Base-by-base conservation (phyloP, 2,113 vertebrate genomes). In the Laticauda colubrina region DNA sequence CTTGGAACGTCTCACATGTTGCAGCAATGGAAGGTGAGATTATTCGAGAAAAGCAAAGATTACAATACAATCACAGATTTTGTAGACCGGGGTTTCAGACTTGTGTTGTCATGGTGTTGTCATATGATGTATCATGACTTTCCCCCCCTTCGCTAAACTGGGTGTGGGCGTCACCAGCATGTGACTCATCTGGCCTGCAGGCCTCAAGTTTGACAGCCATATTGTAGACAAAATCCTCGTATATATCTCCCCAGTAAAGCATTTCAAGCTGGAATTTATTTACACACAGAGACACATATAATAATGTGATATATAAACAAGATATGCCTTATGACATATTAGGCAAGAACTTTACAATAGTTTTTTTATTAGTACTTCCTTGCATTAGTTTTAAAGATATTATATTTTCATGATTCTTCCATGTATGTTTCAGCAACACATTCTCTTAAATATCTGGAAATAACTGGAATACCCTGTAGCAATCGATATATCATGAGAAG, bases 401-500 rank as follows among this genome's bases (percentile, higher is more conserved):
- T 29, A 48, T 45, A 61, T 14, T n/a, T 5, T 21, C 87, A 45
- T 59, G 14, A n/a, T 59, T 87, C 39, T 20, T 91, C 51, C 6
- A 43, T 51, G 21, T 39, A 8, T 85, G 54, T 56, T 91, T 59
- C 45, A 26, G 85, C 43, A 54, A 39, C 14, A 54, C 8, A 1
- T 59, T 48, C 12, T 3, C 29, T 34, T 89, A 89, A 57, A 56
- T 57, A 39, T 21, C 54, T 24, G 45, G 45, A 69, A 90, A 59
- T 51, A 51, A 69, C 29, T n/a, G 26, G 89, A 45, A n/a, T 69
- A 21, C 26, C 45, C 57, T 64, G 29, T 90, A 69, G 45, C 39
- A 59, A 91, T 87, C 4, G 54, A 51, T 48, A 57, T 91, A 51
- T 87, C 81, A 87, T 61, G 91, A n/a, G 85, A 91, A 61, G 85